Conservation (phyloP, 2,888 invertebrate species). For the Pasiphila rectangulata region DNA sequence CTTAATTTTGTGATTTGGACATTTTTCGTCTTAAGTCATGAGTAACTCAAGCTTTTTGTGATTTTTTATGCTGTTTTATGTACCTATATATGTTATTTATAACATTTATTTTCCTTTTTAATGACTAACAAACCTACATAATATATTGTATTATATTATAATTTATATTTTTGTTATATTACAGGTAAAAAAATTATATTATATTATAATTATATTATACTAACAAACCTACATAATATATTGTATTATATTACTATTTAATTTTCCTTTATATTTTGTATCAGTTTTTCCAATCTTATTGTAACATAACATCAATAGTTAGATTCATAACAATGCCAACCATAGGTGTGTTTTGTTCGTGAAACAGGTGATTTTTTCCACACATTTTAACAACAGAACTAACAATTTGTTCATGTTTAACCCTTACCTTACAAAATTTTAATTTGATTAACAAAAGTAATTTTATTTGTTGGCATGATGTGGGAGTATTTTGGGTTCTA, state of each 20-base stretch:
- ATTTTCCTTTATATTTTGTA: too few relatives aligned
- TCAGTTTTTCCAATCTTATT: too few relatives aligned
- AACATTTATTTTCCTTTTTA: background rate
- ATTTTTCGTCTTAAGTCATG: background rate
- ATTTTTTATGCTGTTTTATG: conserved; percentile 19
- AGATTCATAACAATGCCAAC: too few relatives aligned
- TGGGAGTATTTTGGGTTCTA: conserved; percentile 11
- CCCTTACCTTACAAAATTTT: conserved; percentile 13
- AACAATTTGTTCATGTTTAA: conserved; percentile 15
- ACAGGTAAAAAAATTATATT: background rate
- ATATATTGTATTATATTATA: background rate
- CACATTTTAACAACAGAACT: conserved; percentile 17
- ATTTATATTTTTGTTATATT: conserved; percentile 10
- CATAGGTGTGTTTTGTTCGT: too few relatives aligned
- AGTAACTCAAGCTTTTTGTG: conserved; percentile 16
- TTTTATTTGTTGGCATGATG: conserved; percentile 15
- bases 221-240: too few relatives aligned
- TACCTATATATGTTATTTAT: conserved; percentile 8
- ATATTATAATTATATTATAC: background rate
- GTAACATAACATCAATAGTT: too few relatives aligned
- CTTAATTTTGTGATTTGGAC: background rate
- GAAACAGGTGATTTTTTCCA: too few relatives aligned
- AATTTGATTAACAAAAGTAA: conserved; percentile 20
- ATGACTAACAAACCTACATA: background rate
- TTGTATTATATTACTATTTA: background rate